A percentile compares a stretch with the other conserved stretches of the same genome.
Conservation (phyloP, 2,113 vertebrate genomes). For the Numida meleagris region DNA sequence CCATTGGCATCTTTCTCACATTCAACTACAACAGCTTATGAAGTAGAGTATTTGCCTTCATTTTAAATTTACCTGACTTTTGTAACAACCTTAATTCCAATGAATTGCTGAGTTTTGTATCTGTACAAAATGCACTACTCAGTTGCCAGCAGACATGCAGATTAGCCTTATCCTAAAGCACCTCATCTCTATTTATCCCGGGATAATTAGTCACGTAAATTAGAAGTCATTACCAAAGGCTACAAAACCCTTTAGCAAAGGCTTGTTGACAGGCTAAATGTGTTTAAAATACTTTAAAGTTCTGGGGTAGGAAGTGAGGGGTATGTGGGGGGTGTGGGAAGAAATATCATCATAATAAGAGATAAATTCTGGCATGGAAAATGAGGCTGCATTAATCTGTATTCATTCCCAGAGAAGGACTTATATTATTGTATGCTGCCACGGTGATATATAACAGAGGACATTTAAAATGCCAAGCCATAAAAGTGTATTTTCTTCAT, state of each 20-base stretch:
- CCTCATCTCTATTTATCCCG: conserved; percentile 68
- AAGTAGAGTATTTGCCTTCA: conserved; percentile 4
- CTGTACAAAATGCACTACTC: conserved; percentile 21
- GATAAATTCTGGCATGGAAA: conserved; percentile 84
- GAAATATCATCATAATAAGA: conserved; percentile 78
- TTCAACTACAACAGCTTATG: background rate
- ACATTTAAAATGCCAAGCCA: conserved; percentile 71
- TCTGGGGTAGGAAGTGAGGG: background rate
- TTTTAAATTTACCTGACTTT: conserved; percentile 44
- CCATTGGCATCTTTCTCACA: background rate
- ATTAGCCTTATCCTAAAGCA: conserved; percentile 59
- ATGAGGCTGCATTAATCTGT: conserved; percentile 85
- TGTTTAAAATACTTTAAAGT: conserved; percentile 79
- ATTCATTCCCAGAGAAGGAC: conserved; percentile 72
- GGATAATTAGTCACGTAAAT: conserved; percentile 80
- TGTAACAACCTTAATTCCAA: conserved; percentile 19
- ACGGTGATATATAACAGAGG: conserved; percentile 65
- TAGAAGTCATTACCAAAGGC: conserved; percentile 79
- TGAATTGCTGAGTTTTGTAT: conserved; percentile 6
- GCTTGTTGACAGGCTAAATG: conserved; percentile 76
- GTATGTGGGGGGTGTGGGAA: background rate
- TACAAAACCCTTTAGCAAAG: conserved; percentile 71
- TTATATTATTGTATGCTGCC: conserved; percentile 44
- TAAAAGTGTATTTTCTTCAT: conserved; percentile 77
- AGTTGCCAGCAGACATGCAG: conserved; percentile 53